Evolutionary conservation across 2,888 invertebrate genomes (phyloP).

Genomic region (Apantesis nais): DNA sequence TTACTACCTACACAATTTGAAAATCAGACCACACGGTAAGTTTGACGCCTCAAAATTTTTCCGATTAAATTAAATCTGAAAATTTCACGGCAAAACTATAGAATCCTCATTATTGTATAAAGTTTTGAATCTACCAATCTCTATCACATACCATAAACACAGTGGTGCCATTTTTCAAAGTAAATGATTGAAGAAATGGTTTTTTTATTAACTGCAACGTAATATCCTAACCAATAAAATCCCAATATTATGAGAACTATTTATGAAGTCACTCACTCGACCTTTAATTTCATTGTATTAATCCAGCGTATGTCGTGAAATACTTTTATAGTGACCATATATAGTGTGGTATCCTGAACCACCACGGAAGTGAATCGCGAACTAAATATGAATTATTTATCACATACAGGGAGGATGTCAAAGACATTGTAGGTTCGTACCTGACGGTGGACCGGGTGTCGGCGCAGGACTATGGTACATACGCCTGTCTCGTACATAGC

Average conservation of each 20-base stretch:
- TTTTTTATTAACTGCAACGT: background rate
- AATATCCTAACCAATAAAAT: background rate
- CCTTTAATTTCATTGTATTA: background rate
- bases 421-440: slow-evolving; percentile 90
- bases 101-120: background rate
- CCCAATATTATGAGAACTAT: background rate
- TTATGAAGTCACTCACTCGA: background rate
- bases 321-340: slow-evolving; percentile 6
- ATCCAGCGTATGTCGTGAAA: background rate
- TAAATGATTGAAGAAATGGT: background rate
- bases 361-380: slow-evolving; percentile 11
- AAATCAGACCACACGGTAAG: slow-evolving; percentile 75
- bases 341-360: slow-evolving; percentile 11
- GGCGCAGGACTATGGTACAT: slow-evolving; percentile 89
- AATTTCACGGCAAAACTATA: background rate
- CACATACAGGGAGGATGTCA: slow-evolving; percentile 89
- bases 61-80: background rate
- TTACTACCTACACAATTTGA: slow-evolving; percentile 71
- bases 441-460: slow-evolving; percentile 86
- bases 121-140: background rate
- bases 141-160: background rate
- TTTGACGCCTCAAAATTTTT: background rate
- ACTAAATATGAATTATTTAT: slow-evolving; percentile 32
- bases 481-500: slow-evolving; percentile 89
- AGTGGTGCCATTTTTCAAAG: background rate